Conservation (phyloP, 2,888 invertebrate genomes). For the Ecliptopera silaceata region DNA sequence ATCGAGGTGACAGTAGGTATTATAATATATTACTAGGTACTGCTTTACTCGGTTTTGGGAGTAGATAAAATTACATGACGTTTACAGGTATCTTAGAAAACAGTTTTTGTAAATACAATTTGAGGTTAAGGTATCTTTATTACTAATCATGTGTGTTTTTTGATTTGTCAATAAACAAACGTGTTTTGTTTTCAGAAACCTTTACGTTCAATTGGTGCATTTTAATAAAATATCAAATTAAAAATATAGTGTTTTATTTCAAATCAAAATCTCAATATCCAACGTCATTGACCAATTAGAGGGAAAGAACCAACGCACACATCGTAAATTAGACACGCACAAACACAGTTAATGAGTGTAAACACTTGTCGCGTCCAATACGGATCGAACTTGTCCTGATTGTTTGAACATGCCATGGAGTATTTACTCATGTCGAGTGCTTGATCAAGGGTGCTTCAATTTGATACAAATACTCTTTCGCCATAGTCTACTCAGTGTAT, state of each 20-base stretch:
- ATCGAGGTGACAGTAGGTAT: slow-evolving; percentile 2
- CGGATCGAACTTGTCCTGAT: slow-evolving; percentile 65
- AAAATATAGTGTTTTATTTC: not conserved
- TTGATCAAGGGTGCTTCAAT: slow-evolving; percentile 14
- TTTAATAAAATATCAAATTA: not conserved
- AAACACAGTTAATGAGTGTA: slow-evolving; percentile 76
- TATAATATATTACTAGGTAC: not conserved
- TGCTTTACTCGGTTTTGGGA: too few species aligned
- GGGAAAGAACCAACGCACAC: slow-evolving; percentile 61
- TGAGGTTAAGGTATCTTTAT: too few species aligned
- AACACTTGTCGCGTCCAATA: slow-evolving; percentile 69
- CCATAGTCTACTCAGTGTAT: too few species aligned
- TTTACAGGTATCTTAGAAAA: too few species aligned
- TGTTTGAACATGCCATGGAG: slow-evolving; percentile 64
- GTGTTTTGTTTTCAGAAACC: too few species aligned
- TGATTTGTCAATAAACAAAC: too few species aligned
- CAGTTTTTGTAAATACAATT: too few species aligned
- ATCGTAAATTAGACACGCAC: slow-evolving; percentile 79
- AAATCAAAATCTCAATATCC: slow-evolving; percentile 4
- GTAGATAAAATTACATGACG: too few species aligned
- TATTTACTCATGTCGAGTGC: slow-evolving; percentile 55
- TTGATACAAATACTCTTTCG: too few species aligned
- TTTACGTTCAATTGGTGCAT: too few species aligned
- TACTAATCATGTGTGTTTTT: too few species aligned
- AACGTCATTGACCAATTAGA: slow-evolving; percentile 67